These are phyloP conservation scores for Gryllus bimaculatus DNA, from an alignment of 1,140 invertebrate species.

Conservation along the genomic window DNA sequence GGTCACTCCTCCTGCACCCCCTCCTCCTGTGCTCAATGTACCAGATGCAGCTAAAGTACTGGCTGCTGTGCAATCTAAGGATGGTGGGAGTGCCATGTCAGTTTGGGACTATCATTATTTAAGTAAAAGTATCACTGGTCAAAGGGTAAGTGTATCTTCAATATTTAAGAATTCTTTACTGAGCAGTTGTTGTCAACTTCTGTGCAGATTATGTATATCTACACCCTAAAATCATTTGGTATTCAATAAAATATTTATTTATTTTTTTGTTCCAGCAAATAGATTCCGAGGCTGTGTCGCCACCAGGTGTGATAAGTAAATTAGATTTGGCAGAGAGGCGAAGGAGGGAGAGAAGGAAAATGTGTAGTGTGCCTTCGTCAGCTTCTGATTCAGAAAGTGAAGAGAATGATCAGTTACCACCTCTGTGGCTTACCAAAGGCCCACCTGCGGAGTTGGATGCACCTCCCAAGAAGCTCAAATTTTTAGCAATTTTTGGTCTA, in stretches of 20 bases:
- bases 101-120: slow-evolving; percentile 23
- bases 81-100: slow-evolving; percentile 24
- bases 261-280: not conserved
- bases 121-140: slow-evolving; percentile 15
- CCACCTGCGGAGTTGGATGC: slow-evolving; percentile 38
- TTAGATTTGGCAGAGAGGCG: slow-evolving; percentile 36
- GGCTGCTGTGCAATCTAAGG: slow-evolving; percentile 25
- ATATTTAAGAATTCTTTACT: no score
- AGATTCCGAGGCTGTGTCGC: not conserved
- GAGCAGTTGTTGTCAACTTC: no score
- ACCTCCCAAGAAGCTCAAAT: slow-evolving; percentile 36
- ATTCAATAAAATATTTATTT: not conserved
- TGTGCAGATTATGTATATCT: no score
- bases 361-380: slow-evolving; percentile 23
- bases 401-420: slow-evolving; percentile 29
- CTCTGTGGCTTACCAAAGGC: slow-evolving; percentile 36
- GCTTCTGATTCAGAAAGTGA: slow-evolving; percentile 37
- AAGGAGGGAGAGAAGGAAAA: slow-evolving; percentile 32
- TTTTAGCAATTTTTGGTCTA: slow-evolving; percentile 39
- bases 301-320: slow-evolving; percentile 21
- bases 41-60: slow-evolving; percentile 34
- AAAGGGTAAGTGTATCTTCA: slow-evolving; percentile 13
- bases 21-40: slow-evolving; percentile 36
- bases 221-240: not conserved
- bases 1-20: slow-evolving; percentile 14